phyloP scores from a whole-genome alignment of 2,113 vertebrate species.

The Cettia cetti region DNA sequence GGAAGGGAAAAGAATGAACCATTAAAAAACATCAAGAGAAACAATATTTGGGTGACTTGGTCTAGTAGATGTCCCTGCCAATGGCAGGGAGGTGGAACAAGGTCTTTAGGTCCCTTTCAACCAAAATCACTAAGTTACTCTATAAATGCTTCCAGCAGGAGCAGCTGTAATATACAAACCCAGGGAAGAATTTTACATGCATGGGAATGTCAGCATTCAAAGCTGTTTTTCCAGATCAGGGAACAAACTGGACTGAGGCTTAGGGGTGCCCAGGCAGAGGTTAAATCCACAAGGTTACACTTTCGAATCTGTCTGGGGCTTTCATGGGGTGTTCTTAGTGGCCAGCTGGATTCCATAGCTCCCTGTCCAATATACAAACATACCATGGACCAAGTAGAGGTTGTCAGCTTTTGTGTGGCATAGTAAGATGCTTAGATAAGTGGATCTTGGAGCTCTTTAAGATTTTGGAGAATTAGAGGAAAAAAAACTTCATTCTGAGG shows the following conservation, averaged over 20 bases:
- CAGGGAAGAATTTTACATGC: background rate
- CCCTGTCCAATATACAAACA: accelerated
- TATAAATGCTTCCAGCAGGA: background rate
- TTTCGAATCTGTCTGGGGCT: background rate
- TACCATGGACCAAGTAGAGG: background rate
- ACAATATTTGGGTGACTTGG: background rate
- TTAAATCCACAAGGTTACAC: background rate
- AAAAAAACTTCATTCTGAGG: accelerated
- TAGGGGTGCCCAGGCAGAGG: background rate
- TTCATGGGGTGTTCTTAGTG: accelerated
- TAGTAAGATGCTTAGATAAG: background rate
- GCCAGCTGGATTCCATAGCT: background rate
- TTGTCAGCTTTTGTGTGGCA: background rate
- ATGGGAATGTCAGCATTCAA: background rate
- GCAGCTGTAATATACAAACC: background rate
- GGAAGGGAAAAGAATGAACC: accelerated
- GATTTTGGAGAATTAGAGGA: background rate
- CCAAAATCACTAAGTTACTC: background rate
- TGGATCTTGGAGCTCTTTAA: background rate
- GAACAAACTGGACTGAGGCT: background rate
- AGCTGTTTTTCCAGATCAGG: background rate
- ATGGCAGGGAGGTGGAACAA: background rate
- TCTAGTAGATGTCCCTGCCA: background rate
- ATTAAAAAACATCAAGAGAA: background rate
- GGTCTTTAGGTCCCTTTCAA: background rate